Percentiles rank a stretch among this genome's conserved stretches.
Evolutionary conservation across 2,113 vertebrate genomes (phyloP).

Genomic region (Pteruthius melanotis): DNA sequence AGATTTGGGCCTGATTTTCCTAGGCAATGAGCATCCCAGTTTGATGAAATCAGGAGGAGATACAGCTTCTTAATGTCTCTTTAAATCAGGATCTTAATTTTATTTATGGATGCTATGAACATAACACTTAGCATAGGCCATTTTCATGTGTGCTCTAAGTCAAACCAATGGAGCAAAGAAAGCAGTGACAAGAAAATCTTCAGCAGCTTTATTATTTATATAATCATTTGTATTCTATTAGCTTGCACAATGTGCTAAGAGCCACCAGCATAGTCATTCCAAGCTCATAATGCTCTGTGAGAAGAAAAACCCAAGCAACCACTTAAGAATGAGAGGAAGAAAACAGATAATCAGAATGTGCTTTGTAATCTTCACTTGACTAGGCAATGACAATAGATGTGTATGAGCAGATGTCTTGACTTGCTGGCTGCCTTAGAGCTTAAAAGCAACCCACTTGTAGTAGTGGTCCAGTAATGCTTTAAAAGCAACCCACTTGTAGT

Average conservation of each 20-base stretch:
- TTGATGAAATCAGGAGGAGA: constrained; percentile 24
- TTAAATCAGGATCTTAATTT: constrained; percentile 50
- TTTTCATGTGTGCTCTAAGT: constrained; percentile 59
- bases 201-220: constrained; percentile 46
- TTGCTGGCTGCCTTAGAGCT: neutral
- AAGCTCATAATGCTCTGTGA: neutral
- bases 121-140: constrained; percentile 23
- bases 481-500: neutral
- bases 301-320: neutral
- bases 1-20: neutral
- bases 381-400: neutral
- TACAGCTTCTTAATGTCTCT: constrained; percentile 27
- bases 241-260: neutral
- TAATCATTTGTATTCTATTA: constrained; percentile 52
- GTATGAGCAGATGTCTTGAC: neutral
- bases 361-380: constrained; percentile 21
- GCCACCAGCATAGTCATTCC: neutral
- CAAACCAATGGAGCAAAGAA: constrained; percentile 54
- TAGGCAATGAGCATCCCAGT: neutral
- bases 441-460: neutral
- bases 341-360: constrained; percentile 7
- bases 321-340: constrained; percentile 1
- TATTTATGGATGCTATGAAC: constrained; percentile 46
- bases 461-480: neutral
- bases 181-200: constrained; percentile 51